These are phyloP conservation scores for Patella vulgata DNA, from an alignment of 1,140 invertebrate species.

Conservation along the genomic window DNA sequence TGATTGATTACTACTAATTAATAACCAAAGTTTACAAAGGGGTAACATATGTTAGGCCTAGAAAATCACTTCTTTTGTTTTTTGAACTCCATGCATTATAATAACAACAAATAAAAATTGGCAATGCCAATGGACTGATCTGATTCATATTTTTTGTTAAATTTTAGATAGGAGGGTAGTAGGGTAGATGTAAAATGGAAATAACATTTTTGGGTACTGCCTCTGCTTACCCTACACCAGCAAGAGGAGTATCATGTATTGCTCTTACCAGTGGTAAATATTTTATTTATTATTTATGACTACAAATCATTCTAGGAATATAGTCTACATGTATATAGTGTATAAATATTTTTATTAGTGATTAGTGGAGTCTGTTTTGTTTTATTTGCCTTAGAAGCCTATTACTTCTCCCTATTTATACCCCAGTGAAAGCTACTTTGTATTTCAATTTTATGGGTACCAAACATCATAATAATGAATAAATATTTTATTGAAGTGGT, in stretches of 20 bases:
- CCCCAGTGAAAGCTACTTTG: not conserved
- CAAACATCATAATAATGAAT: not conserved
- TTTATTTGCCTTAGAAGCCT: not conserved
- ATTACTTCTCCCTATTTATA: not conserved
- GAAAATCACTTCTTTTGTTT: too few species aligned
- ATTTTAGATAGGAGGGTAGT: too few species aligned
- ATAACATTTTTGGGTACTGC: conserved; percentile 67
- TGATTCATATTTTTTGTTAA: too few species aligned
- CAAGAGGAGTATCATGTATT: conserved; percentile 63
- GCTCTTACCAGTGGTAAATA: conserved; percentile 52
- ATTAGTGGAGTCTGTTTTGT: not conserved
- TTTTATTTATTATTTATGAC: not conserved
- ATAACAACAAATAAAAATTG: too few species aligned
- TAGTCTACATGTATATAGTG: not conserved
- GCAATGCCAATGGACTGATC: too few species aligned
- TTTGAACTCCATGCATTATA: too few species aligned
- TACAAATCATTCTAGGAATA: not conserved
- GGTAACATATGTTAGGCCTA: too few species aligned
- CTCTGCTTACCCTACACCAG: conserved; percentile 64
- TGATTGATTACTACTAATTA: too few species aligned
- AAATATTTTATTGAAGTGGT: too few species aligned
- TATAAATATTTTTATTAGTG: not conserved
- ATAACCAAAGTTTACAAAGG: too few species aligned
- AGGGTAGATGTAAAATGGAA: conserved; percentile 50
- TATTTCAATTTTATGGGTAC: not conserved